Base-by-base conservation (phyloP, 2,888 invertebrate genomes). In the Ectemnius lituratus region DNA sequence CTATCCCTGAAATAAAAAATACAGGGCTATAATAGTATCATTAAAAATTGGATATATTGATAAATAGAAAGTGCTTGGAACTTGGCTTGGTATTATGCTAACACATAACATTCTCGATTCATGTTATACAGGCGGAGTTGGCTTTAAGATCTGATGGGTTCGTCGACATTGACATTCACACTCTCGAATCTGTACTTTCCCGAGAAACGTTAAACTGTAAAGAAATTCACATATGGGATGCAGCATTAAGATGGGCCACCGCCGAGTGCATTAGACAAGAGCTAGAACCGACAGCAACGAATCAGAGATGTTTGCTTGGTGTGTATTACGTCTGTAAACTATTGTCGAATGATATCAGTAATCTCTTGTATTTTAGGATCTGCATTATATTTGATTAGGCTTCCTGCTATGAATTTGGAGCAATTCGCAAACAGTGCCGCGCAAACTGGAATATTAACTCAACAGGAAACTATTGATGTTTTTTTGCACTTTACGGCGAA, bases 351-450 rank as follows among this genome's bases (percentile, higher is more conserved):
- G 52, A 47, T 18, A 67, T 60, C 45, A 63, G 28, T 47, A 62
- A 46, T 58, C 63, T 67, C 67, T 37, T 74, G 66, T 65, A 84
- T 88, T 88, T 72, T 84, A 90, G 90, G 90, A 76, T 84, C 89
- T 75, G 90, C 97, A 75, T 93, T 98, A 87, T 96, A 97, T 90
- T 93, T 98, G 80, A 95, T 99, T 83, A 94, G 98, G 85, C 96
- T 99, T 85, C 98, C 98, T 3, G 97, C 98, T 13, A 98, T 99
- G 98, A 94, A 95, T 63, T 92, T 98, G 80, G 97, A 98, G 87
- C 96, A 97, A 90, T 98, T 98, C 92, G 98, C 99, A 4, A 97
- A 98, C 89, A 97, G 97, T 81, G 97, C 97, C 16, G 98, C 98
- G 18, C 98, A 98, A 92, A 95, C 97, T 64, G 97, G 97, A 28